A percentile compares a stretch with the other conserved stretches of the same genome.
Evolutionary conservation across 2,797 vertebrate genomes (phyloP).

Genomic region (Enteromius fasciolatus): DNA sequence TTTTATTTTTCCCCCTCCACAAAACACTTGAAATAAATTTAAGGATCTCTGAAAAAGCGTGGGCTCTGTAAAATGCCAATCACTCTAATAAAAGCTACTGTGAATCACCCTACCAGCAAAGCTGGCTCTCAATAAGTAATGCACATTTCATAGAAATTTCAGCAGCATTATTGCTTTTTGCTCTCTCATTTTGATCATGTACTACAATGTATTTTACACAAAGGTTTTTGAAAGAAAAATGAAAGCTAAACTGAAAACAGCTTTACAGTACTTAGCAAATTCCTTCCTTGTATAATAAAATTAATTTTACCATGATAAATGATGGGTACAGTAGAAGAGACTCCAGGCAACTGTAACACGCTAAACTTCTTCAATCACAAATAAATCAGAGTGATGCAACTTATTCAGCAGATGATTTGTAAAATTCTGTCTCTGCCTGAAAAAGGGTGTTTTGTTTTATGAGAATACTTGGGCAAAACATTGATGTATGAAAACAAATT

Average conservation of each 20-base stretch:
- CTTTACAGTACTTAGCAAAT: conserved; percentile 9
- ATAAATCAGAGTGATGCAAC: neutral
- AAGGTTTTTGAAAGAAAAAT: neutral
- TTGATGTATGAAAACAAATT: neutral
- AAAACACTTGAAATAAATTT: neutral
- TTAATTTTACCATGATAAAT: neutral
- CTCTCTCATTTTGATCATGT: neutral
- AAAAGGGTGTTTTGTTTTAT: neutral
- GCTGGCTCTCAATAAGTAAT: conserved; percentile 11
- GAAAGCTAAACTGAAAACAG: neutral
- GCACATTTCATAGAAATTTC: conserved; percentile 21
- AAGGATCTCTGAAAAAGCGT: neutral
- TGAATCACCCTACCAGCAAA: neutral
- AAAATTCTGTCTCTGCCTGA: neutral
- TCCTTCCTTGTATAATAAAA: conserved; percentile 4
- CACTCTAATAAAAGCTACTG: conserved; percentile 20
- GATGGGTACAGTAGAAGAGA: neutral
- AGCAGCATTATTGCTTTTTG: conserved; percentile 2
- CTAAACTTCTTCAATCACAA: neutral
- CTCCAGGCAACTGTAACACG: neutral
- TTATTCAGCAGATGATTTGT: neutral
- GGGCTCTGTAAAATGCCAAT: conserved; percentile 15
- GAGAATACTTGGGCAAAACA: neutral
- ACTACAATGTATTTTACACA: conserved; percentile 5
- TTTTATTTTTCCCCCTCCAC: neutral